Percentiles rank a stretch among this genome's conserved stretches.
phyloP scores from a whole-genome alignment of 2,888 invertebrate genomes.

The Cloeon dipterum region DNA sequence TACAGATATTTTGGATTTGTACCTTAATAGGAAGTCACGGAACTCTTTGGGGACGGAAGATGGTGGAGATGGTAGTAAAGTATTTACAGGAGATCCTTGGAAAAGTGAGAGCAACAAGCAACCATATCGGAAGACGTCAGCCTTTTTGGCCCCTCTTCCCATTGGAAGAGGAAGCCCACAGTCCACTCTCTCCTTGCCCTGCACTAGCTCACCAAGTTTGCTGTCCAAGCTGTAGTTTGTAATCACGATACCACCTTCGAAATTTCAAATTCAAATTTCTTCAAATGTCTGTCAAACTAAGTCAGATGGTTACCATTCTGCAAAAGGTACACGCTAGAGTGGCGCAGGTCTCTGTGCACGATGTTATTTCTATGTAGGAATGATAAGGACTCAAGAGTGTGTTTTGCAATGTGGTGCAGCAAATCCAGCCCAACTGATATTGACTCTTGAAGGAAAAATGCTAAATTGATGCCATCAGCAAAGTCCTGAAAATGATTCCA shows the following conservation, averaged over 20 bases:
- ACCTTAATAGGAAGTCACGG: slow-evolving; percentile 50
- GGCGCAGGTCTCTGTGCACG: slow-evolving; percentile 59
- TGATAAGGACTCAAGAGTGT: slow-evolving; percentile 47
- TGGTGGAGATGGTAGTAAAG: slow-evolving; percentile 31
- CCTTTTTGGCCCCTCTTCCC: slow-evolving; percentile 34
- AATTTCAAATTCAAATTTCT: too few species aligned
- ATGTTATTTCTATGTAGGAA: slow-evolving; percentile 63
- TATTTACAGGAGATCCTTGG: slow-evolving; percentile 25
- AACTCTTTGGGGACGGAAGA: slow-evolving; percentile 30
- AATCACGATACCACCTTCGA: slow-evolving; percentile 27
- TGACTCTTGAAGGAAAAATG: slow-evolving; percentile 25
- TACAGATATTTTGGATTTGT: too few species aligned
- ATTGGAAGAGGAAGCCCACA: slow-evolving; percentile 19
- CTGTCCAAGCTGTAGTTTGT: slow-evolving; percentile 48
- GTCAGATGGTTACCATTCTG: slow-evolving; percentile 33
- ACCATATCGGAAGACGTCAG: slow-evolving; percentile 51
- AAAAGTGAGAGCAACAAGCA: slow-evolving; percentile 40
- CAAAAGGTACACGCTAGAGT: slow-evolving; percentile 49
- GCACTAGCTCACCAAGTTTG: slow-evolving; percentile 31
- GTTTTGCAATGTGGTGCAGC: slow-evolving; percentile 40
- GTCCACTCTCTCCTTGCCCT: slow-evolving; percentile 10
- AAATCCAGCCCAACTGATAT: slow-evolving; percentile 27
- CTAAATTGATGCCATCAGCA: slow-evolving; percentile 18
- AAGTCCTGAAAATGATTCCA: slow-evolving; percentile 19
- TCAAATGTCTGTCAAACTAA: too few species aligned